phyloP scores from a whole-genome alignment of 2,113 vertebrate species.

The Cyprinus carpio region DNA sequence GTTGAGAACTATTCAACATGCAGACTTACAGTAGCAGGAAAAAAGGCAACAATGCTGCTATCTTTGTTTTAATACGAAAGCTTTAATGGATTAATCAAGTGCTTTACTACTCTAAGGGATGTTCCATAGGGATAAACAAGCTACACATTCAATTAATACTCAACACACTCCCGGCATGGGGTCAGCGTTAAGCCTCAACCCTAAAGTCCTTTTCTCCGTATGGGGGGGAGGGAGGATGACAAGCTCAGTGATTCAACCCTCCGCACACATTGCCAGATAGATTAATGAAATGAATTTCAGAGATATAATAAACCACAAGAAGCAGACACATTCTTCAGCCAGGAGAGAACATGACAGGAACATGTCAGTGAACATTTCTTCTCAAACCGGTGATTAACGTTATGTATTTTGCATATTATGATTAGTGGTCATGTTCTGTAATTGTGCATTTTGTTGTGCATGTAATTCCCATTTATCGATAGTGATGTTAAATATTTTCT shows the following conservation, averaged over 20 bases:
- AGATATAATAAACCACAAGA: constrained; percentile 56
- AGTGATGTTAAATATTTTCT: not conserved
- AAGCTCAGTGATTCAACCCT: constrained; percentile 29
- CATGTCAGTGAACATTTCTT: constrained; percentile 48
- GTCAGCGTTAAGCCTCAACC: constrained; percentile 61
- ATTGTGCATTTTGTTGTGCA: constrained; percentile 62
- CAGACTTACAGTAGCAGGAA: constrained; percentile 33
- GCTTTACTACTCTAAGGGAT: constrained; percentile 65
- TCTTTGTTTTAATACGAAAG: constrained; percentile 37
- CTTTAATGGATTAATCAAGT: constrained; percentile 44
- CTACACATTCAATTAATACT: constrained; percentile 71
- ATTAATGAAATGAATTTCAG: constrained; percentile 57
- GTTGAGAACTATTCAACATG: constrained; percentile 34
- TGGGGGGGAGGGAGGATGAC: constrained; percentile 34
- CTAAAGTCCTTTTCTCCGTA: constrained; percentile 52
- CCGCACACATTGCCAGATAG: constrained; percentile 46
- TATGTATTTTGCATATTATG: constrained; percentile 67
- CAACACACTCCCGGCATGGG: constrained; percentile 69
- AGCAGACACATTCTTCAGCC: constrained; percentile 29
- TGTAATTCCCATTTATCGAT: constrained; percentile 64
- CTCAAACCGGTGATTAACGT: constrained; percentile 65
- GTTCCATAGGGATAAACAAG: constrained; percentile 64
- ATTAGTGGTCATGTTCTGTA: constrained; percentile 62
- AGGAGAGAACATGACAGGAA: constrained; percentile 33
- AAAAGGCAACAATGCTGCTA: not conserved